phyloP scores from a whole-genome alignment of 1,140 invertebrate species.

The Scaptomyza graminum region DNA sequence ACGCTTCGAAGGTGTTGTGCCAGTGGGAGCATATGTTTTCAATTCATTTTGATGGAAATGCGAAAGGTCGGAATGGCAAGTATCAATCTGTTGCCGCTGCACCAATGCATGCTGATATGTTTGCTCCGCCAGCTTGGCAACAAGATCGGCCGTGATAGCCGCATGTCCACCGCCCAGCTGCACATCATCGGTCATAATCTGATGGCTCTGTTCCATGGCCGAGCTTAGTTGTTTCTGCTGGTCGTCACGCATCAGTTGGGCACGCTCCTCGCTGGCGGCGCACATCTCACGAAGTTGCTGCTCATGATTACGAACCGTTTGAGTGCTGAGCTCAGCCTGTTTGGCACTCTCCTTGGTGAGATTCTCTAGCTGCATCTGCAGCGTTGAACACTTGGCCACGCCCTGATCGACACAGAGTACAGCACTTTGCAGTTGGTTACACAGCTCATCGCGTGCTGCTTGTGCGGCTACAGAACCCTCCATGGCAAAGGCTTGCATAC shows the following conservation, averaged over 20 bases:
- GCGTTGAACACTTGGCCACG: slow-evolving; percentile 56
- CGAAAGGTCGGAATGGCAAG: slow-evolving; percentile 55
- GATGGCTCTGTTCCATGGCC: slow-evolving; percentile 24
- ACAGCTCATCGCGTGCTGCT: slow-evolving; percentile 44
- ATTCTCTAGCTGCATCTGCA: slow-evolving; percentile 63
- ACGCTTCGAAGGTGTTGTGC: slow-evolving; percentile 86
- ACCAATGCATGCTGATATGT: slow-evolving; percentile 46
- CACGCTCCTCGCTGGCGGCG: slow-evolving; percentile 21
- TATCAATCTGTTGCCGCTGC: slow-evolving; percentile 58
- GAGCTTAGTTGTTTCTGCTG: slow-evolving; percentile 18
- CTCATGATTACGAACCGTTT: slow-evolving; percentile 17
- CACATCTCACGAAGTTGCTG: slow-evolving; percentile 29
- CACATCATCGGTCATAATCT: slow-evolving; percentile 35
- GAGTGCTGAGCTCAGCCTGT: slow-evolving; percentile 47
- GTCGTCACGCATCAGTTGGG: slow-evolving; percentile 31
- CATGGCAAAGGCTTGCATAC: slow-evolving; percentile 40
- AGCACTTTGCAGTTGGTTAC: slow-evolving; percentile 45
- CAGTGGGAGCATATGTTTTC: slow-evolving; percentile 84
- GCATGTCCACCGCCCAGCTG: slow-evolving; percentile 41
- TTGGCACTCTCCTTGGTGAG: slow-evolving; percentile 38
- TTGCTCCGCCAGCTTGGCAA: slow-evolving; percentile 39
- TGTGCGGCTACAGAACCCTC: slow-evolving; percentile 18
- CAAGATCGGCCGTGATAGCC: slow-evolving; percentile 22
- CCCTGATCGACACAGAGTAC: slow-evolving; percentile 52
- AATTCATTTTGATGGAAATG: slow-evolving; percentile 84